Percentiles rank a stretch among this genome's conserved stretches.
Conservation (phyloP, 1,140 invertebrate genomes). For the Venustaconcha ellipsiformis region DNA sequence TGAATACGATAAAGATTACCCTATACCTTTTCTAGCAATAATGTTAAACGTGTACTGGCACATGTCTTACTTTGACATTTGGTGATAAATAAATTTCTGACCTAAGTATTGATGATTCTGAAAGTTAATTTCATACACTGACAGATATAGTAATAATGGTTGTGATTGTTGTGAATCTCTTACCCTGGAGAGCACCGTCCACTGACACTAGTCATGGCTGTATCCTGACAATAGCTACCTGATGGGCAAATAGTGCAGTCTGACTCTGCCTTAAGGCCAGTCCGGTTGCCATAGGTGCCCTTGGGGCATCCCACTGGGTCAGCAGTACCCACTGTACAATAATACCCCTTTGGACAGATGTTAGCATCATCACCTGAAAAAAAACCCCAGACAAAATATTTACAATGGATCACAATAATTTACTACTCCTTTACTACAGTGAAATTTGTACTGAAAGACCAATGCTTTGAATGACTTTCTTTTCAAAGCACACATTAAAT, state of each 20-base stretch:
- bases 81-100: too few species aligned
- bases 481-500: too few species aligned
- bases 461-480: too few species aligned
- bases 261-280: constrained; percentile 47
- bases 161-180: constrained; percentile 6
- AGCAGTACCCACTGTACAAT: constrained; percentile 54
- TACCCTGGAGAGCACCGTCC: constrained; percentile 60
- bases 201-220: constrained; percentile 43
- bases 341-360: constrained; percentile 60
- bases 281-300: constrained; percentile 57
- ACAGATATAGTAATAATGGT: too few species aligned
- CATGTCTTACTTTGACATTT: too few species aligned
- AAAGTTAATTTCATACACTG: too few species aligned
- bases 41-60: too few species aligned
- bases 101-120: too few species aligned
- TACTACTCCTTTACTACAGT: too few species aligned
- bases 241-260: constrained; percentile 58
- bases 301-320: constrained; percentile 56
- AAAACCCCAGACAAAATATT: neutral
- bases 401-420: too few species aligned
- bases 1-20: too few species aligned
- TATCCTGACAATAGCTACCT: constrained; percentile 52
- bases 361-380: constrained; percentile 56
- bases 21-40: too few species aligned
- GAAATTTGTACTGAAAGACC: neutral